Base-by-base conservation (phyloP, 2,797 vertebrate genomes). In the Platyrinchus mystaceus region DNA sequence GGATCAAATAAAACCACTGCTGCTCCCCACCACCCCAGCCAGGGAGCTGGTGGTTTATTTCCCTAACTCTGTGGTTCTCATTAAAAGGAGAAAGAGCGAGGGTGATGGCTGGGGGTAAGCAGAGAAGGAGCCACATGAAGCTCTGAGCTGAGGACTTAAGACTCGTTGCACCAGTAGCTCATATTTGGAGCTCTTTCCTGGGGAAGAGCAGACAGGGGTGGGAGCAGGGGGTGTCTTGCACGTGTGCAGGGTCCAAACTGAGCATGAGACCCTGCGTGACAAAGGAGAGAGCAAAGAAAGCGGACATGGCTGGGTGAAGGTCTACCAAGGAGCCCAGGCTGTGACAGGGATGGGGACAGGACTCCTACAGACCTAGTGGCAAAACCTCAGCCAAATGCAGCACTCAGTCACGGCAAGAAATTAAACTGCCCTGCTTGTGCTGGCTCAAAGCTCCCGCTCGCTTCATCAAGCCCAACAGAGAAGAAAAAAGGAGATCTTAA, bases 261-360 rank as follows among this genome's bases (percentile, higher is more conserved):
- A 89, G 28, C 0, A 0, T 6, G n/a, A 81, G 53, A 46, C 21
- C 10, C 39, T 32, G 34, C 8, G n/a, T 71, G 19, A 67, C 27
- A 50, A 46, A 73, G 23, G 30, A 70, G 6, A 56, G 47, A 85
- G n/a, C 14, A 66, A 58, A 82, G 56, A 7, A 3, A 10, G 18
- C 1, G 13, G 55, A 10, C 32, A 34, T 0, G 5, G 41, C 19
- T 0, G 1, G 20, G 43, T 27, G 27, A 63, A 69, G 39, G 39
- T 22, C 28, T 58, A 36, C 21, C 67, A 70, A 22, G 24, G 12
- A 73, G 18, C 56, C n/a, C 1, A 3, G 50, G 13, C 58, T 74
- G 28, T 30, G 39, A 53, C 49, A 60, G 28, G 26, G 55, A 79
- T 7, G 7, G 18, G 47, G 27, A 64, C 22, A 47, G 49, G 62